These are phyloP conservation scores for Sebastes goodei DNA, from an alignment of 2,797 vertebrate species.

Conservation along the genomic window DNA sequence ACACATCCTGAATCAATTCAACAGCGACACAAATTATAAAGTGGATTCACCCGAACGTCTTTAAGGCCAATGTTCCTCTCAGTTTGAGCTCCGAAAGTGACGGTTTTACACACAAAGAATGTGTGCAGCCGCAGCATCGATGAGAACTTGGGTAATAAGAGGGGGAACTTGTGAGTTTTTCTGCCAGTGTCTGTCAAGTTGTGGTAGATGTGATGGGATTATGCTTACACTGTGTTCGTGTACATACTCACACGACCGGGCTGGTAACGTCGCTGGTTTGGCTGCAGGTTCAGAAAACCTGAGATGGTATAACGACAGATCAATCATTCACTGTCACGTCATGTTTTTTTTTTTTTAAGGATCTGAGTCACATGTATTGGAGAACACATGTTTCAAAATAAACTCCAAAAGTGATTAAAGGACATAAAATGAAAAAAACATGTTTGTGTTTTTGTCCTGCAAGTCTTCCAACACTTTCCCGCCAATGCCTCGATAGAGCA, in stretches of 20 bases:
- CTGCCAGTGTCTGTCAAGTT: constrained; percentile 13
- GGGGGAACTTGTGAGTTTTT: neutral
- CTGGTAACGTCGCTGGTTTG: neutral
- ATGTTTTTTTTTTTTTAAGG: neutral
- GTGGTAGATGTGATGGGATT: neutral
- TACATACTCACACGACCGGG: constrained; percentile 4
- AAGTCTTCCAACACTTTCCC: constrained; percentile 19
- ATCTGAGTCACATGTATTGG: neutral
- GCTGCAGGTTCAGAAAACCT: constrained; percentile 3
- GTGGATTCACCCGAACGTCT: neutral
- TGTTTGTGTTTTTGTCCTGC: neutral
- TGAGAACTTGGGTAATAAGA: neutral
- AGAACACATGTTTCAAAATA: constrained; percentile 6
- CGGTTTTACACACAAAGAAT: neutral
- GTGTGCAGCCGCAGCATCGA: neutral
- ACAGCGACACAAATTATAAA: neutral
- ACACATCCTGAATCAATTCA: constrained; percentile 13
- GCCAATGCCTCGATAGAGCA: neutral
- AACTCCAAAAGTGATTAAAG: constrained; percentile 19
- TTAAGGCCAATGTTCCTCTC: constrained; percentile 12
- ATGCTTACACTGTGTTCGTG: neutral
- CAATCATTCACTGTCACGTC: neutral
- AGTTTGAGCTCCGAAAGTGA: neutral
- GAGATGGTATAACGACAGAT: neutral
- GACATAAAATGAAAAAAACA: neutral